These are phyloP conservation scores for Poeciliopsis turrubarensis DNA, from an alignment of 2,113 vertebrate species.

Conservation along the genomic window DNA sequence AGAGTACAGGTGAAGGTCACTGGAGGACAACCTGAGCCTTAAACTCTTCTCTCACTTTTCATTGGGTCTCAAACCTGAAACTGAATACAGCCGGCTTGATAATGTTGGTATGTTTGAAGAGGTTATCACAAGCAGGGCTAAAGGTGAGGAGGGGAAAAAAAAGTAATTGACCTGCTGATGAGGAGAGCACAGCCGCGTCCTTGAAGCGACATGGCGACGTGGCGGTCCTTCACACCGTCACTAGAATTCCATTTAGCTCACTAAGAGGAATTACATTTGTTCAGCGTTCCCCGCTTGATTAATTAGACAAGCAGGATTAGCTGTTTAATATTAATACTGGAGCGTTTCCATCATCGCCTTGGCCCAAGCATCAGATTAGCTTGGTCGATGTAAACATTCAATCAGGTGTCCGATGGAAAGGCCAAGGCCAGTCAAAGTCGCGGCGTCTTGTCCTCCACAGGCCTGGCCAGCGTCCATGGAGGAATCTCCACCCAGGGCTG, in stretches of 20 bases:
- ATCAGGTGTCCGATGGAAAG: conserved; percentile 71
- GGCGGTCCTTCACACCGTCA: conserved; percentile 40
- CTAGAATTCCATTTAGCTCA: conserved; percentile 57
- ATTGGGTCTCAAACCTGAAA: conserved; percentile 86
- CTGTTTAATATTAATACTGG: conserved; percentile 80
- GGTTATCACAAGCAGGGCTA: conserved; percentile 83
- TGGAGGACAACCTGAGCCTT: conserved; percentile 85
- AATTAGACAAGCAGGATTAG: conserved; percentile 79
- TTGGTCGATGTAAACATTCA: conserved; percentile 71
- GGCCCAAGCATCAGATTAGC: conserved; percentile 53
- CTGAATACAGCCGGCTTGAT: conserved; percentile 87
- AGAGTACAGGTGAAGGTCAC: conserved; percentile 84
- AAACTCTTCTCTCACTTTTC: conserved; percentile 87
- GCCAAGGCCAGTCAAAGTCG: conserved; percentile 73
- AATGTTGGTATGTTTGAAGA: conserved; percentile 93
- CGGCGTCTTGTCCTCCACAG: conserved; percentile 72
- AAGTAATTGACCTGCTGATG: conserved; percentile 16
- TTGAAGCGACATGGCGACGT: conserved; percentile 50
- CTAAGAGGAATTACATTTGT: conserved; percentile 72
- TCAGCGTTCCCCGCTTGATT: conserved; percentile 72
- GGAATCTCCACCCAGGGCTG: conserved; percentile 94
- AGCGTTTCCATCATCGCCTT: conserved; percentile 49
- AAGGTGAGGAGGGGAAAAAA: conserved; percentile 77
- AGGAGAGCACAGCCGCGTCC: conserved; percentile 31
- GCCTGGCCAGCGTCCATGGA: conserved; percentile 87